Base-by-base conservation (phyloP, 2,888 invertebrate genomes). In the Cosmopolites sordidus region DNA sequence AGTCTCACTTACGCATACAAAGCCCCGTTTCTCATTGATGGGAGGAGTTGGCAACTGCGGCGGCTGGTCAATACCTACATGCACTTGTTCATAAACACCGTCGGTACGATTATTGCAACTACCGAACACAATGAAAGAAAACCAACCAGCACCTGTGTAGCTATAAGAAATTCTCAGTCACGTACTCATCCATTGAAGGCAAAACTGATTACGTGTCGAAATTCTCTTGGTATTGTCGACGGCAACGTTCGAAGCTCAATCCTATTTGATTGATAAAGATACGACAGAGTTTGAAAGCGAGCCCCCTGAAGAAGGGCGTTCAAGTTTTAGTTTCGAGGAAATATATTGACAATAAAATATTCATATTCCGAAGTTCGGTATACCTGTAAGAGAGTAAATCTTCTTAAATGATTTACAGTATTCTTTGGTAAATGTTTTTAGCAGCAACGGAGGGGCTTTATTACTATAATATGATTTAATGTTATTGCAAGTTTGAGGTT, bases 141-240 rank as follows among this genome's bases (percentile, higher is more conserved):
- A 40, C 22, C 27, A 39, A 38, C 48, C 18, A 37, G 43, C 48
- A 54, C 49, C 54, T 49, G 54, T 54, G 33, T 33, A 38, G 44
- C 44, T 40, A 48, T 53, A 48, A 48, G 43, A 48, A 48, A 48
- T 53, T 48, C 45, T 40, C 39, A 45, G 54, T 54, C 54, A 54
- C 54, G 54, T 54, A 54, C 45, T n/a, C 48, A 16, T 49, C 49
- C 54, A 49, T 54, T 49, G 54, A 54, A 54, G 54, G 45, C 33
- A 49, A 40, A 42, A 46, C 39, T 44, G 54, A 54, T 49, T 54
- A 54, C 54, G 54, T 54, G 49, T 54, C 49, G 38, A 45, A 45
- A 45, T 45, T 45, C 45, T 38, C 15, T 38, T 22, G 22, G 22
- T 22, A 22, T 22, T 22, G 22, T 22, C 22, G 4, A 8, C 22